These are phyloP conservation scores for Brassicogethes aeneus DNA, from an alignment of 2,888 invertebrate genomes.

Conservation along the genomic window DNA sequence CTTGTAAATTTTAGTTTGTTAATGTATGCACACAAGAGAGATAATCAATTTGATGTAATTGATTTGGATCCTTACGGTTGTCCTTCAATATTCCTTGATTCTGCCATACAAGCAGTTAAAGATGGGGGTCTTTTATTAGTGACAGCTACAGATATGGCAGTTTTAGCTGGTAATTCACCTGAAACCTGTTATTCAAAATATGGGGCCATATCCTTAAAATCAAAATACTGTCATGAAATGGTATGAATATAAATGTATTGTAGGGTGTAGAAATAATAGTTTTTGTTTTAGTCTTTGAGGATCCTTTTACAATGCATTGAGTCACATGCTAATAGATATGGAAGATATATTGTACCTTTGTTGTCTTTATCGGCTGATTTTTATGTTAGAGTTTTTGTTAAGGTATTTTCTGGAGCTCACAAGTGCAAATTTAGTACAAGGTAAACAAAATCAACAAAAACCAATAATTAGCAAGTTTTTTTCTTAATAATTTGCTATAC, in stretches of 20 bases:
- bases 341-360: constrained; percentile 84
- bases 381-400: constrained; percentile 90
- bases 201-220: constrained; percentile 78
- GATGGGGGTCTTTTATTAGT: constrained; percentile 84
- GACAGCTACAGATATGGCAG: constrained; percentile 96
- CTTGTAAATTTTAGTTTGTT: constrained; percentile 53
- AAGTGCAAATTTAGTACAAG: constrained; percentile 80
- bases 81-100: constrained; percentile 84
- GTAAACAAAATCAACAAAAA: constrained; percentile 37
- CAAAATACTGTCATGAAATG: constrained; percentile 92
- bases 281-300: constrained; percentile 66
- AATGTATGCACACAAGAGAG: constrained; percentile 70
- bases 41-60: constrained; percentile 74
- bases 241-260: constrained; percentile 40
- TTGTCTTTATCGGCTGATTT: constrained; percentile 92
- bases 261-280: background rate
- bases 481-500: too few relatives aligned
- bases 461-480: constrained; percentile 7
- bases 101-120: constrained; percentile 71
- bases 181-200: constrained; percentile 92
- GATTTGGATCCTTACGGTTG: constrained; percentile 98
- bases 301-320: constrained; percentile 88
- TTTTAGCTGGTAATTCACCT: constrained; percentile 89
- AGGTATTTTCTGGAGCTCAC: constrained; percentile 67
- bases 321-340: constrained; percentile 85